Evolutionary conservation across 64 coral and sea anemone species (phyloP).

Genomic region (Actinia equina): DNA sequence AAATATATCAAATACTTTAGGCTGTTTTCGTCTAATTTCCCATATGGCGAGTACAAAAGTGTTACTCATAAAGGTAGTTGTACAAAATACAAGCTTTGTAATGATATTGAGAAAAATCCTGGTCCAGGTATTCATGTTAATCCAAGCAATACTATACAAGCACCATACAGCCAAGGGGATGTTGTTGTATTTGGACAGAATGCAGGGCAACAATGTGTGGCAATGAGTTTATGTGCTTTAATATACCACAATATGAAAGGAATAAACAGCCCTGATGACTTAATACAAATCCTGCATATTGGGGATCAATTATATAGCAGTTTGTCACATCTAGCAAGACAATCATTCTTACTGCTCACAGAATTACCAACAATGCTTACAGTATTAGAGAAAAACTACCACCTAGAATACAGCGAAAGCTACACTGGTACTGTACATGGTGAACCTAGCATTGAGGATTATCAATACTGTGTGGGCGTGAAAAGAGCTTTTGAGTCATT

Average conservation of each 20-base stretch:
- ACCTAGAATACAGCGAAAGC: conserved; percentile 42
- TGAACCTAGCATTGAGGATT: conserved; percentile 35
- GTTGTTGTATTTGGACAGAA: conserved; percentile 41
- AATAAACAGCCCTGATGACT: conserved; percentile 25
- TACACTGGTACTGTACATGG: conserved; percentile 28
- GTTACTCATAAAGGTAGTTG: conserved; percentile 21
- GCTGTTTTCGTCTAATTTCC: conserved; percentile 31
- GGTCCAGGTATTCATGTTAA: conserved; percentile 19
- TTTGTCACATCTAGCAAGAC: conserved; percentile 39
- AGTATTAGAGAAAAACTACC: conserved; percentile 36
- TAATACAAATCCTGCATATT: conserved; percentile 61
- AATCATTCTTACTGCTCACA: conserved; percentile 55
- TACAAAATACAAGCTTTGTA: conserved; percentile 38
- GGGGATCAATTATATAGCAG: conserved; percentile 46
- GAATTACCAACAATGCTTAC: conserved; percentile 57
- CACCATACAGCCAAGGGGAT: conserved; percentile 61
- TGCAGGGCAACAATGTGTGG: conserved; percentile 58
- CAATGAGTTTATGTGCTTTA: conserved; percentile 62
- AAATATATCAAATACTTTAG: neutral
- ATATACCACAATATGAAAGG: conserved; percentile 38
- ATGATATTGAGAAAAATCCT: conserved; percentile 36
- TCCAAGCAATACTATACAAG: conserved; percentile 47
- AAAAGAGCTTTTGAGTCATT: conserved; percentile 47
- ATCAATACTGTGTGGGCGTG: conserved; percentile 35
- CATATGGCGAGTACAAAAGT: conserved; percentile 22